Conservation (phyloP, 2,113 vertebrate species). For the Hucho hucho region DNA sequence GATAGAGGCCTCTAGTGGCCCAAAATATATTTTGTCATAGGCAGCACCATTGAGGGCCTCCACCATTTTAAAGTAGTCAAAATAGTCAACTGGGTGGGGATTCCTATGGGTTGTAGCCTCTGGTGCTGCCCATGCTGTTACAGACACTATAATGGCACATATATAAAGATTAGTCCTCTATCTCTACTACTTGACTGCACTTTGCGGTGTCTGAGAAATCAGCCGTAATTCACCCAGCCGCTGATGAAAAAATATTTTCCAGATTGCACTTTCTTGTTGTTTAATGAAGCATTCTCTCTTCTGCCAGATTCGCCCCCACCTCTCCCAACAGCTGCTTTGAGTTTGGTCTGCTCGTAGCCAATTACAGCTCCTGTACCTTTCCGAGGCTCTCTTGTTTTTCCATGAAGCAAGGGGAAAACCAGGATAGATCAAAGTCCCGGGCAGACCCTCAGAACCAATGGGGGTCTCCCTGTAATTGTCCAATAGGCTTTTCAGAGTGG, state of each 20-base stretch:
- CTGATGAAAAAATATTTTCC: slow-evolving; percentile 39
- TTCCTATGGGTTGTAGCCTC: too few species aligned
- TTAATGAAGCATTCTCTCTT: slow-evolving; percentile 30
- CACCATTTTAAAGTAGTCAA: too few species aligned
- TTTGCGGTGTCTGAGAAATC: slow-evolving; percentile 20
- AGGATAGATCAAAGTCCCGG: slow-evolving; percentile 56
- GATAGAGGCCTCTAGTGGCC: too few species aligned
- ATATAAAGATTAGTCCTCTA: too few species aligned
- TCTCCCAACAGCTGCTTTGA: slow-evolving; percentile 51
- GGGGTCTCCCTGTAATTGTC: slow-evolving; percentile 50
- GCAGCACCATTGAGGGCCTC: too few species aligned
- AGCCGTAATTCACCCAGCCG: slow-evolving; percentile 12
- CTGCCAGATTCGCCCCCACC: slow-evolving; percentile 26
- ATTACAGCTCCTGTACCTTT: slow-evolving; percentile 63
- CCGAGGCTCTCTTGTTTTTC: slow-evolving; percentile 43
- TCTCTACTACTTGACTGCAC: not conserved
- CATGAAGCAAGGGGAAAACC: slow-evolving; percentile 39
- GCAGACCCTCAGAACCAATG: slow-evolving; percentile 16
- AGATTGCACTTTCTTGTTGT: slow-evolving; percentile 44
- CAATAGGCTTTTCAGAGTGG: slow-evolving; percentile 52
- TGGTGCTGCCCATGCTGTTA: too few species aligned
- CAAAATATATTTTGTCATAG: too few species aligned
- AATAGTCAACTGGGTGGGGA: too few species aligned
- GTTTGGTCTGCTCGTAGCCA: slow-evolving; percentile 56
- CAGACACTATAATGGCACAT: too few species aligned